Evolutionary conservation across 1,140 invertebrate genomes (phyloP), one percentile per base, ranked within the genome.

Genomic region (Heliconius hermathena): DNA sequence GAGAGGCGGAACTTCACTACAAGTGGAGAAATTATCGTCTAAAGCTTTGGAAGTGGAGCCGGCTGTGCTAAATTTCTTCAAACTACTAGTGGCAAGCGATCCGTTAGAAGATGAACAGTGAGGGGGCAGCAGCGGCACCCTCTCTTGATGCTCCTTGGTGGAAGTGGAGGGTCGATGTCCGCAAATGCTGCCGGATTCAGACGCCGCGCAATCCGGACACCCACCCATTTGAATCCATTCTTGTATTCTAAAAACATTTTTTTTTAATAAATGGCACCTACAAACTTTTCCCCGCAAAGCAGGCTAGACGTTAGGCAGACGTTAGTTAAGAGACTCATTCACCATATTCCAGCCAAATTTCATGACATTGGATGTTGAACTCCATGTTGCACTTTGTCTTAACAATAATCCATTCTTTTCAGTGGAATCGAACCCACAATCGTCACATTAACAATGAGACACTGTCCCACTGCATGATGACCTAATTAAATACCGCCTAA

Each of bases 41-140:
- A 82, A 80, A 49, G 87, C 84, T 79, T 86, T 91, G 0, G 90
- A 90, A 76, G 88, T 93, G 8, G 89, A 91, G 41, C 90, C 85
- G 0, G 88, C 88, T 2, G 85, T 78, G 29, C 84, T 92, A 74
- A 93, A 90, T 72, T 94, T 94, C 73, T 92, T 94, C 2, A 94
- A 81, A 76, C 92, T 94, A 9, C 91, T 87, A 3, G 91, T 92
- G 8, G 91, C 88, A 0, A 94, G 81, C 4, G 91, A 93, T 46
- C 93, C 93, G 38, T 94, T 94, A 1, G 93, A 94, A 9, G 91
- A 90, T 8, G 92, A 93, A 73, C 90, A 93, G 75, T 94, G 93
- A 9, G 93, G 88, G 0, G 90, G 91, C 26, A 94, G 73, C 0
- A 94, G 81, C 0, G 93, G 91, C 0, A 87, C 91, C 52, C 89